Conservation (phyloP, 1,140 invertebrate species). For the Triops cancriformis region DNA sequence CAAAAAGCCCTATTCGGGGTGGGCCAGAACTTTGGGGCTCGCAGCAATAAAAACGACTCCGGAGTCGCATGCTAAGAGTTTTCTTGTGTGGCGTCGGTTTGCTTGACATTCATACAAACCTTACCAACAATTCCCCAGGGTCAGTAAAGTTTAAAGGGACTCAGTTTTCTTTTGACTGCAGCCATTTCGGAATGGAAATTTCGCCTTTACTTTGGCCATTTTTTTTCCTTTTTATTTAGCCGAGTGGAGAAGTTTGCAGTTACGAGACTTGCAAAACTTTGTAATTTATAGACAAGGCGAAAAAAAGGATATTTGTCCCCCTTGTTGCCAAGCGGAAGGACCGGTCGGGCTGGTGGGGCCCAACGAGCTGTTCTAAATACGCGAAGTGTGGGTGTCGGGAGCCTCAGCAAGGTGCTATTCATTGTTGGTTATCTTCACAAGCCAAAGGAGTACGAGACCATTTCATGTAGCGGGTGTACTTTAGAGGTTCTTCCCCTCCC, state of each 20-base stretch:
- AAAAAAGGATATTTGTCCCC: background rate
- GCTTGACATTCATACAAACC: background rate
- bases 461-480: too few species aligned
- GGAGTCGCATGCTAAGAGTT: background rate
- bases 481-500: too few species aligned
- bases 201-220: background rate
- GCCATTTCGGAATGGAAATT: background rate
- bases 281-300: background rate
- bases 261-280: background rate
- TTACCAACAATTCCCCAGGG: background rate
- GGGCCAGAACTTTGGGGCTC: background rate
- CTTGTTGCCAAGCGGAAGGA: background rate
- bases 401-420: too few species aligned
- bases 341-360: background rate
- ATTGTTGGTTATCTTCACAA: too few species aligned
- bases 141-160: background rate
- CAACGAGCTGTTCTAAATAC: too few species aligned
- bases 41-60: background rate
- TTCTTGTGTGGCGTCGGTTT: background rate
- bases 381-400: too few species aligned
- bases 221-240: too few species aligned
- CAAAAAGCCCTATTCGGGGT: background rate
- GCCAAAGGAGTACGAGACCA: too few species aligned
- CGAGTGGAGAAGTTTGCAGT: background rate
- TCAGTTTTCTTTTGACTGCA: background rate